Base-by-base conservation (phyloP, 2,797 vertebrate species). In the Malurus leucopterus region DNA sequence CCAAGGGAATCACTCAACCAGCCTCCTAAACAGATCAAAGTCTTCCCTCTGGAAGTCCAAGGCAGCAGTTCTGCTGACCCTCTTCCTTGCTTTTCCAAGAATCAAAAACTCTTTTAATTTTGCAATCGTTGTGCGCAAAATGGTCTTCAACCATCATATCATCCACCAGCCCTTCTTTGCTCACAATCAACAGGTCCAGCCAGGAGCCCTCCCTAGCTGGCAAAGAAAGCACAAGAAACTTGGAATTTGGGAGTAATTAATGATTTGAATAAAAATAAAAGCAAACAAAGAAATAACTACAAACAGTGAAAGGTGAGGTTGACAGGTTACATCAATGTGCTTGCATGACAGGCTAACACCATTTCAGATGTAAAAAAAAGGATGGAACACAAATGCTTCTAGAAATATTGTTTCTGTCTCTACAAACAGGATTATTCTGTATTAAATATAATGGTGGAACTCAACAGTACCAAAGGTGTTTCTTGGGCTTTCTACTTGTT, bases 191-290 rank as follows among this genome's bases (percentile, higher is more conserved):
- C 26, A 65, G 18, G 34, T 41, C 38, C 29, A 65, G 38, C 21
- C 11, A 29, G 10, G 7, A 53, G 15, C 21, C 30, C 79, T 65
- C 21, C 21, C 26, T 27, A 41, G 6, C 18, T 53, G 40, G 26
- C 40, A n/a, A 79, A 90, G 84, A 78, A 87, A 88, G 49, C 49
- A 40, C 13, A 63, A 88, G 89, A 79, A 76, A 69, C 15, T 55
- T 71, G 54, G 23, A 95, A 84, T 30, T 87, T 85, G 36, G 55
- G 65, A 81, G 46, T 61, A 80, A 80, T 90, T 74, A 79, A 63
- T 8, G 11, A 68, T 43, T 77, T 40, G 72, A 81, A 88, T 69
- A 87, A 70, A 95, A 94, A 61, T 78, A 92, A 88, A 73, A 85
- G 20, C 59, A 84, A 65, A 93, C 88, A 62, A 43, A 34, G 7